Percentiles rank a stretch among this genome's conserved stretches.
Conservation (phyloP, 2,797 vertebrate species). For the Mormyrops boulengeri region DNA sequence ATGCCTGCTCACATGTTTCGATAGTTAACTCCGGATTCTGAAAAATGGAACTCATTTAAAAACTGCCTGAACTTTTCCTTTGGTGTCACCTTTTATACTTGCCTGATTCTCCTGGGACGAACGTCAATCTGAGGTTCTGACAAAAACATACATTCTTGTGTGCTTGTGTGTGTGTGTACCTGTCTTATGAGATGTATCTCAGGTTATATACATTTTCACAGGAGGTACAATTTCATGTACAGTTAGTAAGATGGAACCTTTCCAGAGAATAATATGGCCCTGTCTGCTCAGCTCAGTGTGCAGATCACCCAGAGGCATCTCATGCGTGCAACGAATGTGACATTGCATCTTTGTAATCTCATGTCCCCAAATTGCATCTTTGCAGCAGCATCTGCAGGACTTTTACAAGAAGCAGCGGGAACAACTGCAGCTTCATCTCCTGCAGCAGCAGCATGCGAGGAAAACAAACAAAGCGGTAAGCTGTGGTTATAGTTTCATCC, state of each 20-base stretch:
- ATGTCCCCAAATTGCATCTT: conserved; percentile 36
- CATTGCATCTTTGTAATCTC: neutral
- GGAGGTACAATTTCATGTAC: neutral
- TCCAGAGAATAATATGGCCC: neutral
- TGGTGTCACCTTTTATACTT: neutral
- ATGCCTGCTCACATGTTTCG: neutral
- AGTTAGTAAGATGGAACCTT: neutral
- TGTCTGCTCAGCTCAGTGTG: neutral
- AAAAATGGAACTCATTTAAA: neutral
- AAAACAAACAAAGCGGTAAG: conserved; percentile 95
- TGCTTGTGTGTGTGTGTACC: neutral
- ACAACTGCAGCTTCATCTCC: conserved; percentile 92
- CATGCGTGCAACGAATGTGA: neutral
- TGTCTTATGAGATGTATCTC: neutral
- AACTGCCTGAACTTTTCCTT: neutral
- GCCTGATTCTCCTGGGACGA: neutral
- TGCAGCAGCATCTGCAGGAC: conserved; percentile 98
- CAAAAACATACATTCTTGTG: neutral
- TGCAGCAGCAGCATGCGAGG: conserved; percentile 82
- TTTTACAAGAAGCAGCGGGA: conserved; percentile 99
- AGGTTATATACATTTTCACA: neutral
- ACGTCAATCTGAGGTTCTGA: neutral
- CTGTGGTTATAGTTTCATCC: neutral
- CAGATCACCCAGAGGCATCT: no score
- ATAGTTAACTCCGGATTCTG: neutral